Conservation (phyloP, 2,113 vertebrate species). For the Telmatochromis sp. region DNA sequence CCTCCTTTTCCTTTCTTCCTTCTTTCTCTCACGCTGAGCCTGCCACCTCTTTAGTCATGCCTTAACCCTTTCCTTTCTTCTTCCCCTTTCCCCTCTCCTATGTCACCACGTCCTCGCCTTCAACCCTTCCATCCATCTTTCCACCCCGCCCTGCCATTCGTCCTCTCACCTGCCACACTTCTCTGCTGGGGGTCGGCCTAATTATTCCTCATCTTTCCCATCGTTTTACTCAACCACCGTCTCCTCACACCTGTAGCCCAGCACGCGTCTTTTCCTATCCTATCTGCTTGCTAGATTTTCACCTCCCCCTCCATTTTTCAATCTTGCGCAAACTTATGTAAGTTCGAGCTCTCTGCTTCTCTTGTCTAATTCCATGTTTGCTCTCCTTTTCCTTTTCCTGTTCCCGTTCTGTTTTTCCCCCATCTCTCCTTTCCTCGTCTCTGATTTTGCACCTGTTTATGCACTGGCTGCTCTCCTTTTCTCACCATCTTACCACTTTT, state of each 20-base stretch:
- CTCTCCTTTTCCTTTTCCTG: not conserved
- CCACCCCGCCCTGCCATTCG: not conserved
- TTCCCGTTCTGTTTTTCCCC: not conserved
- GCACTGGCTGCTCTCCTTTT: not conserved
- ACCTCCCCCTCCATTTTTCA: not conserved
- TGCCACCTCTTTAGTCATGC: slow-evolving; percentile 27
- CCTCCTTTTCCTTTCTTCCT: slow-evolving; percentile 15
- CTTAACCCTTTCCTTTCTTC: not conserved
- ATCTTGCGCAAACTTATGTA: not conserved
- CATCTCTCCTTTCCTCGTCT: not conserved
- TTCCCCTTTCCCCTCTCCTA: not conserved
- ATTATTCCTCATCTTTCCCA: slow-evolving; percentile 33
- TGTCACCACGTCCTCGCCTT: slow-evolving; percentile 21
- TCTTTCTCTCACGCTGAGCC: slow-evolving; percentile 14
- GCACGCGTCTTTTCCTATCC: slow-evolving; percentile 1
- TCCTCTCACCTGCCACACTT: slow-evolving; percentile 36
- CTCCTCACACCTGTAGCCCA: slow-evolving; percentile 56
- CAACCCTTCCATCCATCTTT: slow-evolving; percentile 8
- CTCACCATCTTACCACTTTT: slow-evolving; percentile 22
- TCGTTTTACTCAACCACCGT: not conserved
- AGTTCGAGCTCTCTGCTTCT: not conserved
- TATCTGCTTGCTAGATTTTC: not conserved
- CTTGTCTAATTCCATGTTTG: not conserved
- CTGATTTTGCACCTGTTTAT: slow-evolving; percentile 40
- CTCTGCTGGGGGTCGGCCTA: slow-evolving; percentile 46